Evolutionary conservation across 2,888 invertebrate genomes (phyloP), one percentile per base, ranked within the genome.

Genomic region (Eremobia ochroleuca): DNA sequence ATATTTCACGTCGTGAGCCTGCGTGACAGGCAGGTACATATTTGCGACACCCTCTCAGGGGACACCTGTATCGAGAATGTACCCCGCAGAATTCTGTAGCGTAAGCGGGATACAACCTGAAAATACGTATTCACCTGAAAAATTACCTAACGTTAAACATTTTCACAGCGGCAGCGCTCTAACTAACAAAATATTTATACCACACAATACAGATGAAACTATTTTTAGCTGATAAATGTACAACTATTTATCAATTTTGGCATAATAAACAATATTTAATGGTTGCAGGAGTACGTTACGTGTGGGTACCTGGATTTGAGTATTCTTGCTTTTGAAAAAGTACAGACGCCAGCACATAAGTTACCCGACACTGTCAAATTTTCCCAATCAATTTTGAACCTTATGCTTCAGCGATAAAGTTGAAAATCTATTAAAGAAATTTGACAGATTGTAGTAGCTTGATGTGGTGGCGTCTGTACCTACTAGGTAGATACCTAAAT

Each of bases 11-110:
- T 87, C 79, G 79, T 85, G 82, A 86, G 83, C 80, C 85, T 81
- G 74, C 81, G 88, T 88, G 90, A 88, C 90, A 82, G 87, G 84
- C 89, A 83, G 87, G 85, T n/a, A 4, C 89, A 89, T 91, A 92
- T 91, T 91, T 90, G 90, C 87, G 87, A 81, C 76, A 79, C 77
- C 69, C 73, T 76, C 92, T 83, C 89, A 66, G 28, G 87, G 89
- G 92, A 90, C 81, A 82, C 65, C 81, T 85, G 83, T 88, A 86
- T 86, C 81, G 81, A 76, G 73, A 85, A 82, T 72, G 68, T 76
- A 55, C 74, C 61, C 68, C 52, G 73, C 61, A 59, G 52, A 81
- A 81, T 79, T 73, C 59, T 61, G 64, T 65, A 76, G 79, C 84
- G 73, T 68, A 77, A 86, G 79, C 79, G 86, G 71, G 21, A n/a